Evolutionary conservation across 2,113 vertebrate species (phyloP), one percentile per base, ranked within the genome.

Genomic region (Notothenia coriiceps): DNA sequence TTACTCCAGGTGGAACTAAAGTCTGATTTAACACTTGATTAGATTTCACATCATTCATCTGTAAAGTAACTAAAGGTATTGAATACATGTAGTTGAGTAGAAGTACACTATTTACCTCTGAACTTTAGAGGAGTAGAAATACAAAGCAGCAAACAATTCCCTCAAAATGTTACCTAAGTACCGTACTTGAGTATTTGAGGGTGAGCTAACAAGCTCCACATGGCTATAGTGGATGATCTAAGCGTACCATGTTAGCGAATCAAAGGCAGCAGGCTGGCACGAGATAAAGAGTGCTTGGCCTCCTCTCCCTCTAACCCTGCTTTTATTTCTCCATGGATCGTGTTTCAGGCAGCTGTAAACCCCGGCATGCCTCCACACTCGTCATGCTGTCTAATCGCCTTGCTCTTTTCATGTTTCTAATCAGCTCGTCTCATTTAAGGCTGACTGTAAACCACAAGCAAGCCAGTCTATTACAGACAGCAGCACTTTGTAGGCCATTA

Each of bases 241-340:
- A 90, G 88, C 29, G 35, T 66, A 71, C 81, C 54, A 72, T 62
- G 61, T 75, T 70, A 80, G 46, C 29, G 59, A 90, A 92, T 93
- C 89, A 92, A 92, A 92, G 86, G 84, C 86, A 83, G 50, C 49
- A 77, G 69, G 71, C 88, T 94, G 94, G 94, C 94, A 93, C 6
- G 5, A 86, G 93, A 94, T 94, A 66, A 94, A 93, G 88, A 80
- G 65, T 18, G 0, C 6, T 40, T 35, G 52, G 77, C 82, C 78
- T 61, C 22, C 52, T 74, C 52, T 50, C 20, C n/a, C 17, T 70
- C 70, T 22, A 75, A 44, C 51, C 22, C 25, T 54, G 62, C 84
- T 81, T 82, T 77, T 46, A 25, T 78, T 87, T 51, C 69, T 59
- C 50, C 77, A 85, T 75, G 85, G 89, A 87, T 94, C 73, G 80